A percentile compares a stretch with the other conserved stretches of the same genome.
Conservation (phyloP, 2,888 invertebrate species). For the Lamellibrachia satsuma region DNA sequence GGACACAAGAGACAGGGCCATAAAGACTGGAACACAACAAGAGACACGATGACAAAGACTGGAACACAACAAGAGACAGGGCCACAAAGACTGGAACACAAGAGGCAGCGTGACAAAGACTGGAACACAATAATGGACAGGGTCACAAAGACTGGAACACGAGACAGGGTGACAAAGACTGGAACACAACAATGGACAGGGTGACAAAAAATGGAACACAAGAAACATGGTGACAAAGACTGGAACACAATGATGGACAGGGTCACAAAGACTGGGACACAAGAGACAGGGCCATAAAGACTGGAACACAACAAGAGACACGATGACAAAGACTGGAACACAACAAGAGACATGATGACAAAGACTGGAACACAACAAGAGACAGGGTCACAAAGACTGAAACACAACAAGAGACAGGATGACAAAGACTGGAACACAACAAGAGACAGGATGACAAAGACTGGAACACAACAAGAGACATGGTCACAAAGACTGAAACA, state of each 20-base stretch:
- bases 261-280: background rate
- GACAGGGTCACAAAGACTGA: background rate
- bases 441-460: background rate
- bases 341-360: background rate
- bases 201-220: background rate
- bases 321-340: too few species aligned
- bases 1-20: background rate
- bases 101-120: background rate
- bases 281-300: background rate
- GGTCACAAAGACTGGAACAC: background rate
- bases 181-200: background rate
- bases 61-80: too few species aligned
- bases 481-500: background rate
- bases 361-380: background rate
- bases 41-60: background rate
- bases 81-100: background rate
- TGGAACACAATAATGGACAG: background rate
- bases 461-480: background rate
- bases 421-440: background rate
- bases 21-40: background rate
- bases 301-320: background rate
- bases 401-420: background rate
- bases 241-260: background rate
- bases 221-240: background rate
- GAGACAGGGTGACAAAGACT: background rate